These are phyloP conservation scores for Pseudocheirus occidentalis DNA, from an alignment of 2,797 vertebrate genomes.

Conservation along the genomic window DNA sequence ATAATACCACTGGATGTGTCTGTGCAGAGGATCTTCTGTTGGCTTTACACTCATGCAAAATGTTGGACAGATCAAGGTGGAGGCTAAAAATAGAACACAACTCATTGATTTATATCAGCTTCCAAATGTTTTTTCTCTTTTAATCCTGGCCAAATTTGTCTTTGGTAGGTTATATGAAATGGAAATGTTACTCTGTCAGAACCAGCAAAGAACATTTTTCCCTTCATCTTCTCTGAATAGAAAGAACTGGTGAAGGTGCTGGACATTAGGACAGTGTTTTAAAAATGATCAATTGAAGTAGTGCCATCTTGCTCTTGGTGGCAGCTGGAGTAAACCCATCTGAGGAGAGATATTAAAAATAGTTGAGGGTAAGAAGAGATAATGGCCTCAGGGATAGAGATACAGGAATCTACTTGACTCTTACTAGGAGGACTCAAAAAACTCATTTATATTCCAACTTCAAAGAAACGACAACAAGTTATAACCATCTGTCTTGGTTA, in stretches of 20 bases:
- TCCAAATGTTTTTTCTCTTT: constrained; percentile 52
- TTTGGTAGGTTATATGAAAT: constrained; percentile 66
- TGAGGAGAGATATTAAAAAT: neutral
- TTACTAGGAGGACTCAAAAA: neutral
- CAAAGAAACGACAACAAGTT: neutral
- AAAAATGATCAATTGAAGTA: constrained; percentile 15
- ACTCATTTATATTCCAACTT: neutral
- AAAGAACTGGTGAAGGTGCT: constrained; percentile 18
- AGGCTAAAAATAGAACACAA: constrained; percentile 40
- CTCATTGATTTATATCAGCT: constrained; percentile 66
- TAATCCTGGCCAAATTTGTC: constrained; percentile 66
- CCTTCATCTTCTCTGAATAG: constrained; percentile 32
- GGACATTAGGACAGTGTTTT: constrained; percentile 16
- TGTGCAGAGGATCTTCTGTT: neutral
- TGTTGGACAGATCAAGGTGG: constrained; percentile 26
- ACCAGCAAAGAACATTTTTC: constrained; percentile 43
- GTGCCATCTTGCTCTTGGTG: neutral
- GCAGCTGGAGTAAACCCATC: neutral
- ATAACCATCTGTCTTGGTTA: neutral
- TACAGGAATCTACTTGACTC: neutral
- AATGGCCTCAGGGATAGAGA: neutral
- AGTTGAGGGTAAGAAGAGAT: neutral
- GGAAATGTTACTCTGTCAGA: constrained; percentile 64
- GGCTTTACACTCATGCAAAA: neutral
- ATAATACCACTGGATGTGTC: constrained; percentile 14